phyloP scores from a whole-genome alignment of 1,140 invertebrate genomes.

The Drosophila baimaii region DNA sequence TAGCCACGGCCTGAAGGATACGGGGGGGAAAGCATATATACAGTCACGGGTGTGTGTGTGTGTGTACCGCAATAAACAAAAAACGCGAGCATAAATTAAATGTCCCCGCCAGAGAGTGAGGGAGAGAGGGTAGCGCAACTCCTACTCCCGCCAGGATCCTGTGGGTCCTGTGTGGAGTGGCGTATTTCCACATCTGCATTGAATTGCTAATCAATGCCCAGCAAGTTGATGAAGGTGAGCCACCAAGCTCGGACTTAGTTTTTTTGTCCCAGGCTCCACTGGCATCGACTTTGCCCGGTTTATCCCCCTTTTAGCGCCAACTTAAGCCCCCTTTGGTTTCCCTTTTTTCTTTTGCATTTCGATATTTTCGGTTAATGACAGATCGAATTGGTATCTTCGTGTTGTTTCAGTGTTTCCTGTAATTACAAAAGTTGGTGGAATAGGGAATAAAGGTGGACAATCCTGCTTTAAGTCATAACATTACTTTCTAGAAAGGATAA shows the following conservation, averaged over 20 bases:
- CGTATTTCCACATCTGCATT: constrained; percentile 38
- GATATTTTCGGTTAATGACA: constrained; percentile 5
- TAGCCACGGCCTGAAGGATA: background rate
- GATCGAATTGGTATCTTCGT: background rate
- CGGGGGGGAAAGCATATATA: background rate
- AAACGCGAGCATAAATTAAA: constrained; percentile 68
- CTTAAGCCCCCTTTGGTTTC: constrained; percentile 15
- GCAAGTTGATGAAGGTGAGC: constrained; percentile 11
- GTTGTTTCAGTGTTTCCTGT: too few species aligned
- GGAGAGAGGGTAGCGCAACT: constrained; percentile 6
- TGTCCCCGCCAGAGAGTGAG: constrained; percentile 23
- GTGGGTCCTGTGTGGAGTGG: constrained; percentile 5
- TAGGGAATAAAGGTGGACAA: too few species aligned
- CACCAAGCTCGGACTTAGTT: background rate
- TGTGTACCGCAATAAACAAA: constrained; percentile 70
- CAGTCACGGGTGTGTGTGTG: background rate
- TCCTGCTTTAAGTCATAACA: too few species aligned
- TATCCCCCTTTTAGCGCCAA: constrained; percentile 6
- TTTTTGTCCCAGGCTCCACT: background rate
- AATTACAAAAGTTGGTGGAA: too few species aligned
- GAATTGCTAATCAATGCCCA: constrained; percentile 67
- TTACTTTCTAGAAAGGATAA: too few species aligned
- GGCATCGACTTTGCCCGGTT: constrained; percentile 1
- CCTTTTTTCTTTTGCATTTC: background rate
- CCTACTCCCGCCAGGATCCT: background rate